Conservation (phyloP, 2,888 invertebrate genomes). For the Sussaba pulchella region DNA sequence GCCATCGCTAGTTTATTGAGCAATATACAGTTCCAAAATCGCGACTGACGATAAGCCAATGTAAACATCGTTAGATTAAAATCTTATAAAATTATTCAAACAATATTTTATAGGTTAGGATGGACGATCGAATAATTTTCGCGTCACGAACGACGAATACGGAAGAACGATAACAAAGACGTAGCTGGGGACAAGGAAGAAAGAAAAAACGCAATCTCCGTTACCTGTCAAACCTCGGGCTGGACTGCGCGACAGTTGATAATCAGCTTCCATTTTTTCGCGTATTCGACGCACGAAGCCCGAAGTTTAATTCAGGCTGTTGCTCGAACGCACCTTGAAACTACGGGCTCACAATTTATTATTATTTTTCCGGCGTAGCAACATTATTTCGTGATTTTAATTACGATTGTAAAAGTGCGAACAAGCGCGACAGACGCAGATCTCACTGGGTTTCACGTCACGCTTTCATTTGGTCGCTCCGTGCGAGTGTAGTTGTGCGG, state of each 20-base stretch:
- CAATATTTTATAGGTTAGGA: background rate
- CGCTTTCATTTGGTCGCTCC: constrained; percentile 74
- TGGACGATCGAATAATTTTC: background rate
- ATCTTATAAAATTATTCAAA: background rate
- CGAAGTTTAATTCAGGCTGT: constrained; percentile 36
- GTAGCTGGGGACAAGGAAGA: constrained; percentile 19
- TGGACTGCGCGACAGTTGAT: constrained; percentile 82
- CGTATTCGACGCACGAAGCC: constrained; percentile 39
- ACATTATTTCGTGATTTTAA: constrained; percentile 67
- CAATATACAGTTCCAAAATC: background rate
- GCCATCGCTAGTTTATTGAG: background rate
- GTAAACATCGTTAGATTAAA: background rate
- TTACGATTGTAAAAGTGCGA: constrained; percentile 57
- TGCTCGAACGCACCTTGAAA: constrained; percentile 11
- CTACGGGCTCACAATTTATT: constrained; percentile 20
- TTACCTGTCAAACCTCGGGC: constrained; percentile 83
- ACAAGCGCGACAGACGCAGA: constrained; percentile 57
- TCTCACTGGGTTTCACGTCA: constrained; percentile 71
- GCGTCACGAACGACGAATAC: background rate
- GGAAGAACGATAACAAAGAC: constrained; percentile 29
- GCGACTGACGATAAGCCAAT: constrained; percentile 3
- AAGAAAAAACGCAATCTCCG: constrained; percentile 56
- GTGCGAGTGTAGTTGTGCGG: no score
- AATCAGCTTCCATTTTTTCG: constrained; percentile 82
- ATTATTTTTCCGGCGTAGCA: constrained; percentile 65